phyloP scores from a whole-genome alignment of 2,113 vertebrate genomes.

The Myiagra hebetior region DNA sequence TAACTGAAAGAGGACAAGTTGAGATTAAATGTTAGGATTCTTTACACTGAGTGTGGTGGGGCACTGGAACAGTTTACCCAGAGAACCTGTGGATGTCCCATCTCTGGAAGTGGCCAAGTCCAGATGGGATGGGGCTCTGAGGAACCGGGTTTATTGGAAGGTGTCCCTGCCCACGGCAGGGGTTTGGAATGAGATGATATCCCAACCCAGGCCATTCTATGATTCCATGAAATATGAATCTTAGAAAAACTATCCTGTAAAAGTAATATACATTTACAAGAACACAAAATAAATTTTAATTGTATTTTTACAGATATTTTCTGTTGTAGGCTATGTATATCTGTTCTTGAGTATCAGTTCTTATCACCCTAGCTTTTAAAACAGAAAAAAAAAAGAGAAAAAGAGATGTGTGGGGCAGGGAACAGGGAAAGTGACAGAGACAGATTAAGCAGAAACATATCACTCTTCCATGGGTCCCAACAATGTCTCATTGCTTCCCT shows the following conservation, averaged over 20 bases:
- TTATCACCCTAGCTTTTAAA: neutral
- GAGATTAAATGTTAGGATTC: neutral
- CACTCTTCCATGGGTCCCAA: neutral
- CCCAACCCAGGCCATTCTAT: neutral
- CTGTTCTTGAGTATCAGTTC: neutral
- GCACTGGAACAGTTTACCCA: neutral
- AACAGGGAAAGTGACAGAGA: neutral
- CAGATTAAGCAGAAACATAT: neutral
- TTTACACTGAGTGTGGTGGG: neutral
- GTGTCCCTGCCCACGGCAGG: neutral
- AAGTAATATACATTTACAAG: neutral
- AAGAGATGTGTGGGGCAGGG: neutral
- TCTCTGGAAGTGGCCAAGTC: neutral
- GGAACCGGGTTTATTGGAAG: neutral
- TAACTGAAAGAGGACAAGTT: too few species aligned
- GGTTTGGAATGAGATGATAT: rapidly evolving
- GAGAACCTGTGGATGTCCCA: neutral
- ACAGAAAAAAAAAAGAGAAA: neutral
- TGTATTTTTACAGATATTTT: neutral
- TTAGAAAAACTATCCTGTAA: neutral
- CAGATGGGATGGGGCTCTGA: neutral
- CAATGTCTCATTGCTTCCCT: neutral
- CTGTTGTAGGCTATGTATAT: neutral
- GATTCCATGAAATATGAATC: neutral
- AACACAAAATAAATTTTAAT: neutral